phyloP scores from a whole-genome alignment of 2,797 vertebrate genomes.

The Crocidura indochinensis region DNA sequence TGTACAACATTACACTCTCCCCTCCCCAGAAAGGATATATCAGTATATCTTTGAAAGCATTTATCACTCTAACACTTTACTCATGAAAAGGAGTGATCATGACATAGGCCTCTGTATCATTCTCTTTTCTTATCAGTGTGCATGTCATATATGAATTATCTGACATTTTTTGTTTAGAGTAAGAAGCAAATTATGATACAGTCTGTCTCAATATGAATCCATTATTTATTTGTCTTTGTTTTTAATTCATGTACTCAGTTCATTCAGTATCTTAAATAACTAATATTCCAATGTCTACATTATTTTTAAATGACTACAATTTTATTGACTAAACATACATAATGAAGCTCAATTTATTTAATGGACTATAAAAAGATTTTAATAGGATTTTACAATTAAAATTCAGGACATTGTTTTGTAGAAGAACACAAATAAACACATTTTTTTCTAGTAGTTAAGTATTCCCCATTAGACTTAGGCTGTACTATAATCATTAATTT shows the following conservation, averaged over 20 bases:
- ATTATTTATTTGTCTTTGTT: constrained; percentile 19
- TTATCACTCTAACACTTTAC: not conserved
- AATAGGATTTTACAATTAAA: not conserved
- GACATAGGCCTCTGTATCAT: not conserved
- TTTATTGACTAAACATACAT: not conserved
- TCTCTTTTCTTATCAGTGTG: not conserved
- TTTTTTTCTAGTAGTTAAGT: not conserved
- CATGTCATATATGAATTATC: not conserved
- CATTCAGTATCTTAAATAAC: not conserved
- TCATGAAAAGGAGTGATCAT: not conserved
- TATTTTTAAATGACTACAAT: constrained; percentile 31
- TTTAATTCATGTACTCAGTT: not conserved
- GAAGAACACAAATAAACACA: not conserved
- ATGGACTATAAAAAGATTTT: not conserved
- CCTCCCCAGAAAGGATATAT: too few relatives aligned
- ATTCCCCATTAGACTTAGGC: constrained; percentile 16
- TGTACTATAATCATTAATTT: not conserved
- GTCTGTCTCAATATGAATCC: not conserved
- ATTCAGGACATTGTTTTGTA: constrained; percentile 31
- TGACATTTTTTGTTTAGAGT: not conserved
- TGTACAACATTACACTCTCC: not conserved
- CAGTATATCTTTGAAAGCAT: too few relatives aligned
- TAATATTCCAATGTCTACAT: too few relatives aligned
- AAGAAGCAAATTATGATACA: not conserved
- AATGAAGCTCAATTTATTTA: not conserved